Base-by-base conservation (phyloP, 2,888 invertebrate species). In the Lepas anatifera region DNA sequence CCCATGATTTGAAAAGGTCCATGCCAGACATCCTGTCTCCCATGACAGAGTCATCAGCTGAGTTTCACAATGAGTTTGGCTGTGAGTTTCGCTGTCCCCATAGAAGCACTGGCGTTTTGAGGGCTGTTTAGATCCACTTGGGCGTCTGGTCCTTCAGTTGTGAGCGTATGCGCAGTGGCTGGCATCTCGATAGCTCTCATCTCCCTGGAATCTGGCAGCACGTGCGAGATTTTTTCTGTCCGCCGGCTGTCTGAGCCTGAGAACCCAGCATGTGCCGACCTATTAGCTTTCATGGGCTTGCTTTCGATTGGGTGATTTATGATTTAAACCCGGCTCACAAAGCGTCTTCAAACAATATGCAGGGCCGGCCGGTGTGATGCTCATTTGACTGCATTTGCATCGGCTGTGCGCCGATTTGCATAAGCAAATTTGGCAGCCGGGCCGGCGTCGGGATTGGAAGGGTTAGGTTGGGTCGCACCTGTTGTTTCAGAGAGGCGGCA, bases 221-320 rank as follows among this genome's bases (percentile, higher is more conserved):
- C n/a, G n/a, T n/a, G n/a, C n/a, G n/a, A n/a, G n/a, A n/a, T n/a
- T n/a, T n/a, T n/a, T n/a, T n/a, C n/a, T n/a, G n/a, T n/a, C n/a
- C n/a, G n/a, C n/a, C n/a, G n/a, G n/a, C n/a, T n/a, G n/a, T 10
- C 41, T 1, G 41, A 27, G 52, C 52, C 52, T 52, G 52, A 52
- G 52, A 52, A 52, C 52, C 27, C 4, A 27, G 52, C 52, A 52
- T 29, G 52, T 52, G 52, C 10, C 29, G 29, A 16, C 52, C 52
- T 52, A 52, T 52, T 52, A 52, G 52, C 52, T 52, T 52, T 52
- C 52, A 52, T 52, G 52, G 52, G 52, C 52, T 52, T 29, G 52
- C 52, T 52, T 52, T 52, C 52, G 52, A 52, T 52, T 52, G 52
- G 52, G 52, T 52, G 52, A 52, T 52, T 52, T 52, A 52, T 52